These are phyloP conservation scores for Symphodus melops DNA, from an alignment of 2,113 vertebrate genomes.

Conservation along the genomic window DNA sequence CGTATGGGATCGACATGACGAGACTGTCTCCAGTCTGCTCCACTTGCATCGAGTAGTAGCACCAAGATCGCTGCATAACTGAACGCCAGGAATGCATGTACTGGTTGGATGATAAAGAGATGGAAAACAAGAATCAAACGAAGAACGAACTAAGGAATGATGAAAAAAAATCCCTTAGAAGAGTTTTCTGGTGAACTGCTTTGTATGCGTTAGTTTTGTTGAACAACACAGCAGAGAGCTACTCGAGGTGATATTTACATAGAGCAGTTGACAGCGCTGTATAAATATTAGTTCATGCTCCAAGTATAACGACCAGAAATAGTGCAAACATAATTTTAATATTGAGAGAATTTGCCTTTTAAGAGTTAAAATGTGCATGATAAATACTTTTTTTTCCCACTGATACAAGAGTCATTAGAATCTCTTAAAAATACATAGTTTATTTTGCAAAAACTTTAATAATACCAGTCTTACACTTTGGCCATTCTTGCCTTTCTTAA, in stretches of 20 bases:
- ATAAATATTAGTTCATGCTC: not conserved
- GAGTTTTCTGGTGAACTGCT: not conserved
- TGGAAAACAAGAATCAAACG: not conserved
- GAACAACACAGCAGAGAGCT: not conserved
- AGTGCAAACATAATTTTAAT: not conserved
- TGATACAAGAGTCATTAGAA: not conserved
- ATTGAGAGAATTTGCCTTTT: not conserved
- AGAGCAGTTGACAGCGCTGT: not conserved
- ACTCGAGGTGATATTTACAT: not conserved
- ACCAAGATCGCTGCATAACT: constrained; percentile 13
- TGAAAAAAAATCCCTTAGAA: not conserved
- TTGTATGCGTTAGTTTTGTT: not conserved
- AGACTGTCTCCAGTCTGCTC: constrained; percentile 36
- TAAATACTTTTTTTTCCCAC: not conserved
- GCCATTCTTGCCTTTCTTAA: not conserved
- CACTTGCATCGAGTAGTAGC: not conserved
- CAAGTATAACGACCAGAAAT: not conserved
- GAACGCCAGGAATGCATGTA: constrained; percentile 58
- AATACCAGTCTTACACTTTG: not conserved
- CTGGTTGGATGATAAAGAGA: constrained; percentile 40
- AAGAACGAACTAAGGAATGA: too few species aligned
- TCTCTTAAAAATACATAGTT: not conserved
- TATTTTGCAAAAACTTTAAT: not conserved
- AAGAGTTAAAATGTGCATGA: not conserved
- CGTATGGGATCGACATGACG: constrained; percentile 33